These are phyloP conservation scores for Epinotia nisella DNA, from an alignment of 2,888 invertebrate species.

Conservation along the genomic window DNA sequence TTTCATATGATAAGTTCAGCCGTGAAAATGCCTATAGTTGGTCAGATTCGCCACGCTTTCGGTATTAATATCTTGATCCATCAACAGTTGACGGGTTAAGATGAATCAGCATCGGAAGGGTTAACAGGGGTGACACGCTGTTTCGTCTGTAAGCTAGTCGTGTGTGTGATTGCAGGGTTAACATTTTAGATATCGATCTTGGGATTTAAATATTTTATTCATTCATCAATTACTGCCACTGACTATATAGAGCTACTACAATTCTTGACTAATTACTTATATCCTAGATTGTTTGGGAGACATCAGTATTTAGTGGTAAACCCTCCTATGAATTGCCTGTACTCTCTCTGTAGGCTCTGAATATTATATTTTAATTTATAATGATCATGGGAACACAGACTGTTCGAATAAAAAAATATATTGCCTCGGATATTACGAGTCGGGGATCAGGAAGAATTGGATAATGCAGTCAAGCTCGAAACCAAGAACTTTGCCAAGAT, in stretches of 20 bases:
- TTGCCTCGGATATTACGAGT: too few relatives aligned
- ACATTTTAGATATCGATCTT: slow-evolving; percentile 33
- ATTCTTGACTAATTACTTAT: too few relatives aligned
- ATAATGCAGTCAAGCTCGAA: neutral
- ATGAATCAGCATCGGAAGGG: slow-evolving; percentile 76
- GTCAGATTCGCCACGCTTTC: slow-evolving; percentile 81
- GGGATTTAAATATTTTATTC: slow-evolving; percentile 10
- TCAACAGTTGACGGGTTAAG: slow-evolving; percentile 80
- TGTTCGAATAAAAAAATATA: too few relatives aligned
- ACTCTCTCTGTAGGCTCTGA: too few relatives aligned
- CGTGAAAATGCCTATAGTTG: slow-evolving; percentile 70
- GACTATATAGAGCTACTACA: too few relatives aligned
- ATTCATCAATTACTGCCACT: neutral
- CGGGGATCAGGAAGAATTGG: too few relatives aligned
- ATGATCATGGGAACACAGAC: too few relatives aligned
- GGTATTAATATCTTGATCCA: slow-evolving; percentile 84
- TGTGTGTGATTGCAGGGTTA: slow-evolving; percentile 48
- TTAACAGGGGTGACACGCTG: slow-evolving; percentile 57
- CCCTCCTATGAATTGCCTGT: too few relatives aligned
- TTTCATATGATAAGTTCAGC: slow-evolving; percentile 1
- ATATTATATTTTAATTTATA: too few relatives aligned
- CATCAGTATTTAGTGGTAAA: too few relatives aligned
- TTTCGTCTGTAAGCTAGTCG: slow-evolving; percentile 45
- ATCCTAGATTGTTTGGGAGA: too few relatives aligned
- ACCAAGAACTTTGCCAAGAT: neutral